phyloP scores from a whole-genome alignment of 1,140 invertebrate genomes.

The Pollicipes pollicipes region DNA sequence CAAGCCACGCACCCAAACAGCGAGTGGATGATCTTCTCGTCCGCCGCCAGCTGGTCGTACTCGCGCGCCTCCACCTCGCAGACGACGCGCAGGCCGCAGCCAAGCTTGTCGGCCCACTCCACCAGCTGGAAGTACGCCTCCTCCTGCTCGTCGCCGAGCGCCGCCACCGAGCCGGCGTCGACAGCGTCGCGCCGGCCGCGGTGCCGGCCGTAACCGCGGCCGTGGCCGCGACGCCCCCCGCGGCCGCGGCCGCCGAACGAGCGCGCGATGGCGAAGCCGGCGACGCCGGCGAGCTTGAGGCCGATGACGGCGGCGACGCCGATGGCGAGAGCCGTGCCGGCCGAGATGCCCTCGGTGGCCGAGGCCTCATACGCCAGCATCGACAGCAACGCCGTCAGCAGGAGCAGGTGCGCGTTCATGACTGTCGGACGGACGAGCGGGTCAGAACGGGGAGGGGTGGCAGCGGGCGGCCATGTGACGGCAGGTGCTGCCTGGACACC shows the following conservation, averaged over 20 bases:
- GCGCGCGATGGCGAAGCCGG: constrained; percentile 7
- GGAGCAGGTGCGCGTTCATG: neutral
- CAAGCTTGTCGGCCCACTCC: constrained; percentile 18
- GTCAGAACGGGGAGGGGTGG: no score
- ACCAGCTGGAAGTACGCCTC: constrained; percentile 15
- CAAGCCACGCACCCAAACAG: constrained; percentile 19
- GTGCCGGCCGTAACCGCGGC: constrained; percentile 4
- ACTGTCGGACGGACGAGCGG: neutral
- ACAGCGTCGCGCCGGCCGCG: constrained; percentile 13
- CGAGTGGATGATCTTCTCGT: constrained; percentile 22
- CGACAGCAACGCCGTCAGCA: neutral
- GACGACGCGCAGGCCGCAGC: constrained; percentile 22
- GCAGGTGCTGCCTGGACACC: no score
- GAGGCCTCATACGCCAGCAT: no score
- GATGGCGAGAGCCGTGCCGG: neutral
- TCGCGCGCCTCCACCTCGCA: constrained; percentile 21
- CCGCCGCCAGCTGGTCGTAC: constrained; percentile 14
- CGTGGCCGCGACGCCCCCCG: neutral
- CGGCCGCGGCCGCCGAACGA: neutral
- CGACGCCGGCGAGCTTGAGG: neutral
- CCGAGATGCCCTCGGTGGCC: no score
- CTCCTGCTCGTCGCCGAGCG: constrained; percentile 13
- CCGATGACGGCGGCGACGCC: neutral
- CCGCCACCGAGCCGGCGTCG: constrained; percentile 13
- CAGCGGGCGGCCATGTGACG: no score